Percentiles rank a stretch among this genome's conserved stretches.
phyloP scores from a whole-genome alignment of 2,888 invertebrate genomes.

The Tetanocera ferruginea region DNA sequence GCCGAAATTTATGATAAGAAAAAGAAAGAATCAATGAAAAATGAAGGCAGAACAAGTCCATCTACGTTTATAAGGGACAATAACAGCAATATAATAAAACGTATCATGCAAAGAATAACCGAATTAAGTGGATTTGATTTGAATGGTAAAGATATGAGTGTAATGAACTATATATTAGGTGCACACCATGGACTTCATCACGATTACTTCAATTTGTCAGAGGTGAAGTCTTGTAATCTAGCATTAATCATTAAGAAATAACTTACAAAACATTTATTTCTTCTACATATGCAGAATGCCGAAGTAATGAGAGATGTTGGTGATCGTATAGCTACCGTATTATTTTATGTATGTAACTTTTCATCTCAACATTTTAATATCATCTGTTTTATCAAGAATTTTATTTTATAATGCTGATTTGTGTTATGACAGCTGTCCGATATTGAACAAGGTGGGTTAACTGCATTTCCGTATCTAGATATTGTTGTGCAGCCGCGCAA shows the following conservation, averaged over 20 bases:
- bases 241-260: neutral
- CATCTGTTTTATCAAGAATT: too few relatives aligned
- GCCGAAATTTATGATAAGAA: conserved; percentile 56
- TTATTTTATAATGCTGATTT: neutral
- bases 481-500: conserved; percentile 87
- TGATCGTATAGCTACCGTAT: conserved; percentile 95
- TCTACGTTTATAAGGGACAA: conserved; percentile 60
- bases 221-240: conserved; percentile 53
- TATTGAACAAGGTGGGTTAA: conserved; percentile 94
- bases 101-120: conserved; percentile 55
- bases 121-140: conserved; percentile 63
- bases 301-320: conserved; percentile 70
- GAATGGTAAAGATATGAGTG: conserved; percentile 59
- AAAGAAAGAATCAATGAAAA: conserved; percentile 38
- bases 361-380: neutral
- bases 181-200: conserved; percentile 63
- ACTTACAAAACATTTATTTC: neutral
- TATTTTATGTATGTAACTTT: conserved; percentile 97
- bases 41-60: conserved; percentile 59
- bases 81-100: conserved; percentile 47
- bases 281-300: conserved; percentile 43
- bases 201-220: conserved; percentile 60
- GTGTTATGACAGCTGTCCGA: conserved; percentile 83
- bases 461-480: conserved; percentile 90
- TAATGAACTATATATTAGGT: conserved; percentile 66